Evolutionary conservation across 1,140 invertebrate genomes (phyloP).

Genomic region (Drosophila aff.): DNA sequence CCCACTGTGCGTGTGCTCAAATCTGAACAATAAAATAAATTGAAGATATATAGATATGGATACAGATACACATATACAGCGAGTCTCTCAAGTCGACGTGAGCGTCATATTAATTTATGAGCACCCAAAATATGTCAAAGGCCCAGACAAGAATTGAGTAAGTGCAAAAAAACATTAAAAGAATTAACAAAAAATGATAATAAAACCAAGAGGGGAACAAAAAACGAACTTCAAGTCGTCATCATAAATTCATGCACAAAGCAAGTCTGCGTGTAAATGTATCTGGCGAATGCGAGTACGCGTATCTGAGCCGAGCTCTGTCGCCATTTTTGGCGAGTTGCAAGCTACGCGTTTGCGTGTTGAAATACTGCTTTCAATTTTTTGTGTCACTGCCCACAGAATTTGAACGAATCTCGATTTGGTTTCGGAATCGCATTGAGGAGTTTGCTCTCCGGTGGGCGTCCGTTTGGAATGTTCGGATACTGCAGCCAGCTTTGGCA

Average conservation of each 20-base stretch:
- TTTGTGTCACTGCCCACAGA: conserved; percentile 63
- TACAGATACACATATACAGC: conserved; percentile 9
- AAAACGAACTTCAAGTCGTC: conserved; percentile 42
- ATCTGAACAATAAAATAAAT: conserved; percentile 68
- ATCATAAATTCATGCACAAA: conserved; percentile 60
- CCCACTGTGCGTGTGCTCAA: conserved; percentile 64
- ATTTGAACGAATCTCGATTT: conserved; percentile 38
- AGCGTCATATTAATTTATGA: conserved; percentile 75
- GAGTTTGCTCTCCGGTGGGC: conserved; percentile 46
- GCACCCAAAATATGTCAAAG: conserved; percentile 47
- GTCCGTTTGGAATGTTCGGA: conserved; percentile 49
- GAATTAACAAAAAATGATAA: conserved; percentile 16
- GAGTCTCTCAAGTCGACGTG: conserved; percentile 69
- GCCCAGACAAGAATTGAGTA: conserved; percentile 55
- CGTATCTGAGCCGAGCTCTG: conserved; percentile 24
- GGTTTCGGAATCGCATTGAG: conserved; percentile 30
- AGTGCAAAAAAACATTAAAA: conserved; percentile 51
- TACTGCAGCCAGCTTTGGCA: conserved; percentile 27
- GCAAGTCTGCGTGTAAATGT: conserved; percentile 24
- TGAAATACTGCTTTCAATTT: conserved; percentile 44
- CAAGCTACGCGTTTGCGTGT: conserved; percentile 68
- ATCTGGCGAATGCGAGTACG: conserved; percentile 41
- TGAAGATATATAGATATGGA: conserved; percentile 54
- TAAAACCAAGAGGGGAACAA: conserved; percentile 5
- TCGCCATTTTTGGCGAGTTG: conserved; percentile 75